Percentiles rank a stretch among this genome's conserved stretches.
phyloP scores from a whole-genome alignment of 2,888 invertebrate genomes.

The Ferrisia virgata region DNA sequence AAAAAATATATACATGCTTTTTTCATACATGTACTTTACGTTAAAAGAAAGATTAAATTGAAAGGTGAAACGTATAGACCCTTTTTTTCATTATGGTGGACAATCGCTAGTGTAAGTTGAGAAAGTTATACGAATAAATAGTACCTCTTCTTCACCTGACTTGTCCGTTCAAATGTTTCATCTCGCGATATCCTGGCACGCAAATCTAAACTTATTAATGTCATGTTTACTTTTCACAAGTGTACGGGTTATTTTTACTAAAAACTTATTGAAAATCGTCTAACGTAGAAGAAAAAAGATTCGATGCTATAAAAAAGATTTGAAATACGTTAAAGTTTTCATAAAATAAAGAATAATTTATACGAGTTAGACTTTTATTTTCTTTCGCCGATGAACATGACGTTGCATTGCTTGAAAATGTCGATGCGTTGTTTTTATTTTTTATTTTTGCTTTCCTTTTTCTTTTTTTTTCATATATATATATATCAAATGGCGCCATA shows the following conservation, averaged over 20 bases:
- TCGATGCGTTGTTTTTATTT: not conserved
- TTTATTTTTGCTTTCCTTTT: not conserved
- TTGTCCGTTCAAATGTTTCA: not conserved
- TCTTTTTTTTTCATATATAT: not conserved
- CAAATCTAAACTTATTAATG: not conserved
- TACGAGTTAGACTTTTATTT: conserved; percentile 6
- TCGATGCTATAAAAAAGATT: not conserved
- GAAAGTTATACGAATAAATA: not conserved
- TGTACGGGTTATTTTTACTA: not conserved
- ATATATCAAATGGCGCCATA: not conserved
- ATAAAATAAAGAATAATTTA: not conserved
- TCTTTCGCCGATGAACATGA: not conserved
- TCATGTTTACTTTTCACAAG: not conserved
- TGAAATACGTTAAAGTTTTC: not conserved
- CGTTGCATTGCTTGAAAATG: not conserved
- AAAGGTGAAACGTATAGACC: conserved; percentile 1
- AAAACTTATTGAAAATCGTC: not conserved
- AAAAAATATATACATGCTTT: not conserved
- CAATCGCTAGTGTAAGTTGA: not conserved
- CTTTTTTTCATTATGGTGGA: not conserved
- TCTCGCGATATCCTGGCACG: not conserved
- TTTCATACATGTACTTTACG: not conserved
- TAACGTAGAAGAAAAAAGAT: not conserved
- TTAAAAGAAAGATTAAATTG: conserved; percentile 13
- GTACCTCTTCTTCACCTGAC: not conserved